phyloP scores from a whole-genome alignment of 1,140 invertebrate species.

The Daktulosphaira vitifoliae region DNA sequence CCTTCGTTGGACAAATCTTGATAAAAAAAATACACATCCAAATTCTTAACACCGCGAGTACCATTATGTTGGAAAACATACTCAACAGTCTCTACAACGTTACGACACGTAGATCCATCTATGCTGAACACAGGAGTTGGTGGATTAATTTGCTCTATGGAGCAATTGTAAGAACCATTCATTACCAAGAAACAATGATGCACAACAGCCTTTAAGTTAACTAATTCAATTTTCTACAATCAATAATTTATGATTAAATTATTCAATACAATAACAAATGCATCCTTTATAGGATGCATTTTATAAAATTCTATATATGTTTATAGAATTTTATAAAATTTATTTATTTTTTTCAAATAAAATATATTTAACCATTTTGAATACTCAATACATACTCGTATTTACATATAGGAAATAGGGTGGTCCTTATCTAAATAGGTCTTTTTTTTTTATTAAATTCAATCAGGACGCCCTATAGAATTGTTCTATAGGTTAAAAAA shows the following conservation, averaged over 20 bases:
- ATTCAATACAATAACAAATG: neutral
- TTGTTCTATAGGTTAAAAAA: too few relatives aligned
- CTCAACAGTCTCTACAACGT: conserved; percentile 45
- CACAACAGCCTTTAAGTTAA: neutral
- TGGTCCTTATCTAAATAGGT: too few relatives aligned
- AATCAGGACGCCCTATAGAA: too few relatives aligned
- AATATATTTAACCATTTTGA: too few relatives aligned
- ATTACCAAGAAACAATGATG: neutral
- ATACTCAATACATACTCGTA: too few relatives aligned
- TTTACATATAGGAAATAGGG: too few relatives aligned
- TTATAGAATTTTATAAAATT: too few relatives aligned
- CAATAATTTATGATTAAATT: neutral
- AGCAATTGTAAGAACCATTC: conserved; percentile 1
- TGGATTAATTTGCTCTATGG: neutral
- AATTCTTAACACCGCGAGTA: conserved; percentile 46
- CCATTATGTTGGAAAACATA: conserved; percentile 52
- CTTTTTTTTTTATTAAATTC: too few relatives aligned
- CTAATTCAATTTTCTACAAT: neutral
- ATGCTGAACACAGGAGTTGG: neutral
- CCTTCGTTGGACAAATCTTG: neutral
- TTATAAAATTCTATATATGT: too few relatives aligned
- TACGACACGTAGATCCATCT: conserved; percentile 1
- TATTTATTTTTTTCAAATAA: too few relatives aligned
- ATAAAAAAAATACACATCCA: conserved; percentile 40
- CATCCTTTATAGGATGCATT: too few relatives aligned